Conservation (phyloP, 2,888 invertebrate genomes). For the Diplazon laetatorius region DNA sequence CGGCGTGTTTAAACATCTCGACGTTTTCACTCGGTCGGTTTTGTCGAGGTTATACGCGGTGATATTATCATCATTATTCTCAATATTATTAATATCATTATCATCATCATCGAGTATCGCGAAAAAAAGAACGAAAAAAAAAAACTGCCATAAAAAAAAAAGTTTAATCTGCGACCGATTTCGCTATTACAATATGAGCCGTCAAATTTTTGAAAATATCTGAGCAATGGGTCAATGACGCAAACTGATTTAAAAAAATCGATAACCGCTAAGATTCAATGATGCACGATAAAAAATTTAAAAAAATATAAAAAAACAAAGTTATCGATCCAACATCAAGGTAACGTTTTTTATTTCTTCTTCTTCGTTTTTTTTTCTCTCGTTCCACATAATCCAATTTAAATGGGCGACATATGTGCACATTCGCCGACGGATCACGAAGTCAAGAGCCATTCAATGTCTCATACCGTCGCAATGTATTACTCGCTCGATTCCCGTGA, state of each 20-base stretch:
- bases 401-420: constrained; percentile 19
- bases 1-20: constrained; percentile 77
- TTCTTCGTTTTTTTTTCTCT: constrained; percentile 24
- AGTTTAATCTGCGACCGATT: neutral
- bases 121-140: too few species aligned
- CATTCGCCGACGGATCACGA: constrained; percentile 40
- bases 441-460: constrained; percentile 56
- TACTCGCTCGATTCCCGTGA: constrained; percentile 9
- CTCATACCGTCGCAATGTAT: constrained; percentile 26
- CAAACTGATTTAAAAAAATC: neutral
- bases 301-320: too few species aligned
- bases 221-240: too few species aligned
- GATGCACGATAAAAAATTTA: too few species aligned
- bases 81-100: too few species aligned
- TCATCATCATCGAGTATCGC: too few species aligned
- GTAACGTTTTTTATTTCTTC: too few species aligned
- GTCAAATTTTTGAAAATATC: neutral
- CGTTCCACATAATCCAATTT: constrained; percentile 49
- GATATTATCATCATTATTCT: neutral
- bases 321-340: neutral
- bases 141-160: neutral
- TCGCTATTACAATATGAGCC: neutral
- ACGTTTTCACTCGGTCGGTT: constrained; percentile 32
- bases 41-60: constrained; percentile 3
- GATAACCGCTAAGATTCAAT: neutral